These are phyloP conservation scores for Regulus satrapa DNA, from an alignment of 2,113 vertebrate species.

Conservation along the genomic window DNA sequence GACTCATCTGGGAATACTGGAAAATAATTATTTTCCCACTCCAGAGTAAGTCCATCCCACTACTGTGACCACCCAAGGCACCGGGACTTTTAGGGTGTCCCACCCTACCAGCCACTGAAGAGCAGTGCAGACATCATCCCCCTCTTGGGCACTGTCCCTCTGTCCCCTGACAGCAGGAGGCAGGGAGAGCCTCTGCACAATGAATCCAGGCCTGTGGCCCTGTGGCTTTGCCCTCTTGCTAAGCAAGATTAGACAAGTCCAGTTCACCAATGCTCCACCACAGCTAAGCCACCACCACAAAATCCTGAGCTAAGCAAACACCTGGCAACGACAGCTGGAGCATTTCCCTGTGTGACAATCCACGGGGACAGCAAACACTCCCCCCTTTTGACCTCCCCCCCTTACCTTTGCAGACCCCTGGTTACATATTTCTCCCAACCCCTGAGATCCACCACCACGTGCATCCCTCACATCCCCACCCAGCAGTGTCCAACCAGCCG, in stretches of 20 bases:
- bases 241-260: background rate
- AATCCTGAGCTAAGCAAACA: background rate
- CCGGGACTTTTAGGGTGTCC: background rate
- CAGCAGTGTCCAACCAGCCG: background rate
- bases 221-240: background rate
- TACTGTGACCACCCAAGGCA: background rate
- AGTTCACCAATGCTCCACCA: background rate
- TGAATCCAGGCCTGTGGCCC: background rate
- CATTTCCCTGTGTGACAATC: background rate
- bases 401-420: background rate
- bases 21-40: background rate
- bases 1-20: background rate
- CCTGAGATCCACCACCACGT: background rate
- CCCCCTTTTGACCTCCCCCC: background rate
- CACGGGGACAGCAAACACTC: background rate
- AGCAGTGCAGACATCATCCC: background rate
- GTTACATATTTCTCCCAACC: background rate
- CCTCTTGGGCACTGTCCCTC: accelerated
- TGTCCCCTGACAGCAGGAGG: background rate
- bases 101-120: background rate
- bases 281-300: background rate
- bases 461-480: background rate
- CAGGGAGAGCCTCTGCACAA: background rate
- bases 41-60: background rate
- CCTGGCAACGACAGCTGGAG: background rate